These are phyloP conservation scores for Myiotriccus ornatus DNA, from an alignment of 2,797 vertebrate genomes.

Conservation along the genomic window DNA sequence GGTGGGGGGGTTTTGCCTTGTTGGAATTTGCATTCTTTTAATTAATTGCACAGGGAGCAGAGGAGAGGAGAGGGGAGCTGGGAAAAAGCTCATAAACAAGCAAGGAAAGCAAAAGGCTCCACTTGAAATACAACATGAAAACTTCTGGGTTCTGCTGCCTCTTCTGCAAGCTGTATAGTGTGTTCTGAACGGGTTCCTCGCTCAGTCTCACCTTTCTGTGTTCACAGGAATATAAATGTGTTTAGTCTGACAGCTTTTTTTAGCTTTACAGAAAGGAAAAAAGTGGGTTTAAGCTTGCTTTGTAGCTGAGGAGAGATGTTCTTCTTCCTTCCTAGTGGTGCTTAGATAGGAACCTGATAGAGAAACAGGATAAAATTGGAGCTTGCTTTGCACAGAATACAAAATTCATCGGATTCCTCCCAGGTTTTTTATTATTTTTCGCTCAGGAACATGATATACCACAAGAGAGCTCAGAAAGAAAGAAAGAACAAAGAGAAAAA, in stretches of 20 bases:
- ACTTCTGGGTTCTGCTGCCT: background rate
- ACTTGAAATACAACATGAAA: background rate
- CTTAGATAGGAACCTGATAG: background rate
- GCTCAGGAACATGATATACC: background rate
- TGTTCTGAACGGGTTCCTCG: background rate
- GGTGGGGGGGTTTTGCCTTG: background rate
- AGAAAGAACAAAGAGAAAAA: background rate
- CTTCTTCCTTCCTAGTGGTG: background rate
- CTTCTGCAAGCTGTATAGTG: background rate
- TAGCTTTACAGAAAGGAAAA: background rate
- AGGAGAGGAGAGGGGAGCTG: background rate
- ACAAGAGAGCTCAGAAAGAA: background rate
- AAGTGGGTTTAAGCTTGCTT: background rate
- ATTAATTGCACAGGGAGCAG: slow-evolving; percentile 36
- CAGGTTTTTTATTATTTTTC: background rate
- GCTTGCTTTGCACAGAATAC: background rate
- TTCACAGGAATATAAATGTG: background rate
- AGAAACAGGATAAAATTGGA: background rate
- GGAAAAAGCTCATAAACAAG: background rate
- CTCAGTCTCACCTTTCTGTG: background rate
- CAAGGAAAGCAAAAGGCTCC: background rate
- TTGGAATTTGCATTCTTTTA: slow-evolving; percentile 41
- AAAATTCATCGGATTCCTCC: background rate
- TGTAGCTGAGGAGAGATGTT: background rate
- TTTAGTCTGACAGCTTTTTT: background rate